Evolutionary conservation across 2,888 invertebrate species (phyloP), one percentile per base, ranked within the genome.

Genomic region (Papilio gigon): DNA sequence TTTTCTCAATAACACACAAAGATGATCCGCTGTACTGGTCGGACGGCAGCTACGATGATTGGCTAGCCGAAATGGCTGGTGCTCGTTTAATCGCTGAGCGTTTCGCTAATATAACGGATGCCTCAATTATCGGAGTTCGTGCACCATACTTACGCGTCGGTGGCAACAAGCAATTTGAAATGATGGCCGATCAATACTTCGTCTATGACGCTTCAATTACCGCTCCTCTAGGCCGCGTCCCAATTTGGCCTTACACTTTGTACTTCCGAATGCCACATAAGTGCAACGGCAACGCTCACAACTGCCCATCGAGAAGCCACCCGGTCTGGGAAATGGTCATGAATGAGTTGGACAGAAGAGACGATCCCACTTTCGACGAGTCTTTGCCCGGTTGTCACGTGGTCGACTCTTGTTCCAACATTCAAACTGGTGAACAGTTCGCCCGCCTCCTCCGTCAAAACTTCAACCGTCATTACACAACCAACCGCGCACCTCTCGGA

Each of bases 271-370:
- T 98, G 97, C 97, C 98, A 0, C 98, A 98, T 92, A 97, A 97
- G 86, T 98, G 98, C 86, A 97, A 97, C 86, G 97, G 97, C 73
- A 98, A 98, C 84, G 97, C 97, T 17, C 97, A 97, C 84, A 98
- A 98, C 86, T 98, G 98, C 81, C 98, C 98, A 25, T 96, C 96
- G 60, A 93, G 96, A 83, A 96, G 96, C 79, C 98, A 98, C 81
- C 97, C 98, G 30, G 97, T 98, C 50, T 98, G 98, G 98, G 98
- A 98, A 90, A 98, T 98, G 95, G 98, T 98, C 64, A 97, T 98
- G 97, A 98, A 98, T 84, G 98, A 98, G 85, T 90, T 98, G 77
- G 98, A 98, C 89, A 95, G 98, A 86, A 94, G 98, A 87, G 98
- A 98, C 85, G 98, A 98, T 82, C 98, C 98, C 4, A 96, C 96